Percentiles rank a stretch among this genome's conserved stretches.
These are phyloP conservation scores for Pristis pectinata DNA, from an alignment of 2,797 vertebrate species.

Conservation along the genomic window DNA sequence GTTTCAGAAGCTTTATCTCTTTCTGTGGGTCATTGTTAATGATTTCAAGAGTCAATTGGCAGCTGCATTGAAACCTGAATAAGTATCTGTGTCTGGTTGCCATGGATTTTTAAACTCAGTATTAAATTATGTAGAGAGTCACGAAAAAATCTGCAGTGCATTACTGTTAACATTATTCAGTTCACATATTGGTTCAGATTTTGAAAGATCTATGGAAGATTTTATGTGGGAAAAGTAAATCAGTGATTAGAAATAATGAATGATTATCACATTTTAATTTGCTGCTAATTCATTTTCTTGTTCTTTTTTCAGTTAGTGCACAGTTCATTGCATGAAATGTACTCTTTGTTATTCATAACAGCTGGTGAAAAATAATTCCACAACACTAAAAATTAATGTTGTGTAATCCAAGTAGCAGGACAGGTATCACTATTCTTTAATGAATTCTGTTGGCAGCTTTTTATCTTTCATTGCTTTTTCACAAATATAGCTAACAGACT, in stretches of 20 bases:
- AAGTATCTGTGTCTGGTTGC: slow-evolving; percentile 15
- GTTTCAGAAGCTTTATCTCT: background rate
- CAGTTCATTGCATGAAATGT: background rate
- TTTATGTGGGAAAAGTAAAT: background rate
- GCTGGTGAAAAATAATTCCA: background rate
- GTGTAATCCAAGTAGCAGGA: background rate
- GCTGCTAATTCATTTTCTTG: slow-evolving; percentile 9
- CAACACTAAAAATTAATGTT: slow-evolving; percentile 16
- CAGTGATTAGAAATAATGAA: slow-evolving; percentile 5
- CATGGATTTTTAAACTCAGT: slow-evolving; percentile 23
- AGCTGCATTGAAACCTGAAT: slow-evolving; percentile 25
- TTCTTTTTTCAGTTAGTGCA: background rate
- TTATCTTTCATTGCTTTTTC: slow-evolving; percentile 5
- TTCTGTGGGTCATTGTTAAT: slow-evolving; percentile 15
- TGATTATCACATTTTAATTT: slow-evolving; percentile 11
- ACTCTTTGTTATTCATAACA: background rate
- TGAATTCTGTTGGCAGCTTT: slow-evolving; percentile 21
- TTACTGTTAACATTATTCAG: slow-evolving; percentile 9
- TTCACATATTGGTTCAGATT: slow-evolving; percentile 3
- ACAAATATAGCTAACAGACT: slow-evolving; percentile 10
- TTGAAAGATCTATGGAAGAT: background rate
- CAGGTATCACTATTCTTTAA: background rate
- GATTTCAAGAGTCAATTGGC: slow-evolving; percentile 7
- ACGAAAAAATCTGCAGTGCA: slow-evolving; percentile 8
- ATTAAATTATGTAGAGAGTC: slow-evolving; percentile 9